Evolutionary conservation across 2,113 vertebrate genomes (phyloP), one percentile per base, ranked within the genome.

Genomic region (Butastur rufipennis): DNA sequence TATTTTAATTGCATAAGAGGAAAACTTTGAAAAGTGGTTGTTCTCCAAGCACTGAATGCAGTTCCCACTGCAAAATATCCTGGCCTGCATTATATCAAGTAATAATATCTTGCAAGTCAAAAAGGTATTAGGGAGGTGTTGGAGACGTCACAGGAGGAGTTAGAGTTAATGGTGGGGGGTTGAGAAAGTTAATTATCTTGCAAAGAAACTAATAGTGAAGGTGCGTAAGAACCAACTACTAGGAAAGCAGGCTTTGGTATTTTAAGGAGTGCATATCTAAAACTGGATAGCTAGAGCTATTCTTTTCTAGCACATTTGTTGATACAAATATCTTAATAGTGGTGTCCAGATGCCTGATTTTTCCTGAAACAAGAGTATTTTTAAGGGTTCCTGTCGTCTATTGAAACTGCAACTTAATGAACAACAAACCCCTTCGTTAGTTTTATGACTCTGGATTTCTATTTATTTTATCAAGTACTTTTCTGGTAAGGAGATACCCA

Each of bases 151-250:
- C 59, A 77, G 77, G 83, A 94, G 81, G 88, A 90, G 86, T 1
- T 86, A 19, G 85, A 88, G 94, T 90, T 88, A 81, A 65, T 55
- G 66, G 56, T 47, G 65, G 62, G 75, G 42, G 56, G 31, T 31
- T 87, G 86, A 96, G 81, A 31, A 90, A 94, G 94, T 87, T 96
- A 88, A 91, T 91, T 88, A 50, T 81, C 86, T 86, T 48, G 73
- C 25, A 81, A 97, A 95, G 82, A 94, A 94, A 40, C n/a, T 40
- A 62, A 56, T 84, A 67, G 90, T 40, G 31, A 89, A 96, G 93
- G 82, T 87, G 80, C 31, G 18, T 15, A 52, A 48, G 90, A 79
- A 26, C 10, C 61, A 61, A 42, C 27, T 14, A 18, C 34, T 73
- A 13, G 16, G 67, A 93, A 63, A 50, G 17, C 43, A 50, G 66